Conservation (phyloP, 1,140 invertebrate species). For the Pantala flavescens region DNA sequence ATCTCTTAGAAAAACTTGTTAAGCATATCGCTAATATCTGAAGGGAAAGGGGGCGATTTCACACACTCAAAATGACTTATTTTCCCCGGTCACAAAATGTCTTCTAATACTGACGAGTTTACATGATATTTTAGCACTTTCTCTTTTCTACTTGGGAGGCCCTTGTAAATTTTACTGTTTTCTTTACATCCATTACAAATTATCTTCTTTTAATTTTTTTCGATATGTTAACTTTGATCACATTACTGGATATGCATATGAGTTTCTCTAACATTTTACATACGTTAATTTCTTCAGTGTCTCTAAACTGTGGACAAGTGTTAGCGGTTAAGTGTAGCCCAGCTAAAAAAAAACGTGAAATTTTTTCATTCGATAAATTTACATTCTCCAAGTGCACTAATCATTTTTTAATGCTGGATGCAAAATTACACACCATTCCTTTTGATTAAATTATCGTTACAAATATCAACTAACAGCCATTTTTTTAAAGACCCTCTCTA, state of each 20-base stretch:
- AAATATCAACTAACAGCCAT: constrained; percentile 2
- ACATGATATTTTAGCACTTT: neutral
- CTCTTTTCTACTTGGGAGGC: neutral
- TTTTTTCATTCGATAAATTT: neutral
- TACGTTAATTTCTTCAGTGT: neutral
- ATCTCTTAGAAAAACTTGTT: neutral
- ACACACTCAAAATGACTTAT: neutral
- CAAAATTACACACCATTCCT: neutral
- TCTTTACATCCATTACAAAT: neutral
- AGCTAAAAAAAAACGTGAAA: neutral
- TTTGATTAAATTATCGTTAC: neutral
- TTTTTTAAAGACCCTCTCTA: neutral
- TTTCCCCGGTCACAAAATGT: neutral
- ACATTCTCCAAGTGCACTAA: neutral
- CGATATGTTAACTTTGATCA: neutral
- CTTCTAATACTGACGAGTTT: neutral
- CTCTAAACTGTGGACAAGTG: neutral
- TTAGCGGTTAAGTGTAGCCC: neutral
- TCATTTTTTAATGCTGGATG: neutral
- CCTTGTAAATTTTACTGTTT: neutral
- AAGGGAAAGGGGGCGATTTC: no score
- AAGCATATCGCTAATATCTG: neutral
- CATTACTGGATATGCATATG: neutral
- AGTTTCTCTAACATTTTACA: neutral
- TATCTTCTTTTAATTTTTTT: neutral